Evolutionary conservation across 2,797 vertebrate genomes (phyloP).

Genomic region (Crypturellus tataupa): DNA sequence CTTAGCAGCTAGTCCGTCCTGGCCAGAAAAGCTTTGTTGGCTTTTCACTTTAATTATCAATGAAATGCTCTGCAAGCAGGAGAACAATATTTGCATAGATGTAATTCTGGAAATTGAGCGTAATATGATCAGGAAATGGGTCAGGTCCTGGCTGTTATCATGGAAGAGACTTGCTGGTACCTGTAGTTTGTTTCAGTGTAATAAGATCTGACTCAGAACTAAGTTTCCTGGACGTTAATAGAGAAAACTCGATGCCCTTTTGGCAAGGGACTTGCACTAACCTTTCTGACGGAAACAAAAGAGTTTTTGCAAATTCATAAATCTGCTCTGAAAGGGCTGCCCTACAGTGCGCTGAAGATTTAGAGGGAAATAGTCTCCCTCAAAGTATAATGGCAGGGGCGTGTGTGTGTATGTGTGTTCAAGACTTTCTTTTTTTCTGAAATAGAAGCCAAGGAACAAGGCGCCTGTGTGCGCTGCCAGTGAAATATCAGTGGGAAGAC

Average conservation of each 20-base stretch:
- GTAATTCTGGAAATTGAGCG: conserved; percentile 48
- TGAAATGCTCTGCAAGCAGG: conserved; percentile 48
- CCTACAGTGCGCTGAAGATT: background rate
- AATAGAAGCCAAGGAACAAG: conserved; percentile 64
- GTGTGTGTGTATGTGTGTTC: background rate
- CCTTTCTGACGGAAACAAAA: conserved; percentile 29
- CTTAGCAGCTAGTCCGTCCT: background rate
- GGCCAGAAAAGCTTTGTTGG: conserved; percentile 30
- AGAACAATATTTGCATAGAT: conserved; percentile 65
- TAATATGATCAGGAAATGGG: conserved; percentile 66
- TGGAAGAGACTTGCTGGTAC: conserved; percentile 64
- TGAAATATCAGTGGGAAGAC: conserved; percentile 89
- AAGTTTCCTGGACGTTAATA: conserved; percentile 55
- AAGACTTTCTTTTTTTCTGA: conserved; percentile 61
- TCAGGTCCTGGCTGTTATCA: conserved; percentile 52
- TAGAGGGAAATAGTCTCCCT: conserved; percentile 4
- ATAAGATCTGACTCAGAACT: conserved; percentile 61
- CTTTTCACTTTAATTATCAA: conserved; percentile 52
- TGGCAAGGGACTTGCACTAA: background rate
- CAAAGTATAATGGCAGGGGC: background rate
- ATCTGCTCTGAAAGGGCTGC: conserved; percentile 7
- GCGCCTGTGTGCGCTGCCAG: conserved; percentile 78
- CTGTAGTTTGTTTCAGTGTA: conserved; percentile 57
- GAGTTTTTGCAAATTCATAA: conserved; percentile 1
- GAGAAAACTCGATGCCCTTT: conserved; percentile 18